Conservation (phyloP, 2,113 vertebrate species). For the Columbina picui region DNA sequence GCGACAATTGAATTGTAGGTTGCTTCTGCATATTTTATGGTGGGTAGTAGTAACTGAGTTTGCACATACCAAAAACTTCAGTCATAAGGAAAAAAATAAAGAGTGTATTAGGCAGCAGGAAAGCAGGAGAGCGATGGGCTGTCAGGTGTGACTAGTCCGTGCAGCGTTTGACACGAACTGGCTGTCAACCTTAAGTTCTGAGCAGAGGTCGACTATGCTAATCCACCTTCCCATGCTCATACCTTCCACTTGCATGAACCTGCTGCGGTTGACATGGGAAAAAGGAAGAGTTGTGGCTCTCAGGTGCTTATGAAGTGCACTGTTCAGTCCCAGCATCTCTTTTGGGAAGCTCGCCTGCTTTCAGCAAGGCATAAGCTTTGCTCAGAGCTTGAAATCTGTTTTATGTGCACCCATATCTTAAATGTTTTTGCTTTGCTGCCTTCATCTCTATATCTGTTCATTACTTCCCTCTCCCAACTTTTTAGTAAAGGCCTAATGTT, state of each 20-base stretch:
- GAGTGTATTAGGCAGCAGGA: not conserved
- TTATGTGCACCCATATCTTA: not conserved
- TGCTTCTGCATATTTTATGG: not conserved
- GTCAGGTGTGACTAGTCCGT: accelerated
- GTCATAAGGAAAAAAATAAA: not conserved
- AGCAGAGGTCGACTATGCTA: constrained; percentile 6
- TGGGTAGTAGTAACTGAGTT: not conserved
- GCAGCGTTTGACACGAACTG: not conserved
- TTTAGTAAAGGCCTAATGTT: not conserved
- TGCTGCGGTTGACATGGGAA: not conserved
- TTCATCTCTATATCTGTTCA: not conserved
- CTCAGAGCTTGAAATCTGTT: not conserved
- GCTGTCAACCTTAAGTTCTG: not conserved
- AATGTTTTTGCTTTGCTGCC: not conserved
- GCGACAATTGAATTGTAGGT: not conserved
- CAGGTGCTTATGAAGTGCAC: not conserved
- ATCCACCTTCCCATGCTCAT: not conserved
- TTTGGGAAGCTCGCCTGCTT: not conserved
- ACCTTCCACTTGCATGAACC: not conserved
- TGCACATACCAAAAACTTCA: not conserved
- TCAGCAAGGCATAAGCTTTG: not conserved
- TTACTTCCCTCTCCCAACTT: not conserved
- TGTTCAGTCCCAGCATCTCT: not conserved
- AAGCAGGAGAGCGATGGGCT: not conserved
- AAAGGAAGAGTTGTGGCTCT: not conserved